These are phyloP conservation scores for Lophius americanus DNA, from an alignment of 2,797 vertebrate species.

Conservation along the genomic window DNA sequence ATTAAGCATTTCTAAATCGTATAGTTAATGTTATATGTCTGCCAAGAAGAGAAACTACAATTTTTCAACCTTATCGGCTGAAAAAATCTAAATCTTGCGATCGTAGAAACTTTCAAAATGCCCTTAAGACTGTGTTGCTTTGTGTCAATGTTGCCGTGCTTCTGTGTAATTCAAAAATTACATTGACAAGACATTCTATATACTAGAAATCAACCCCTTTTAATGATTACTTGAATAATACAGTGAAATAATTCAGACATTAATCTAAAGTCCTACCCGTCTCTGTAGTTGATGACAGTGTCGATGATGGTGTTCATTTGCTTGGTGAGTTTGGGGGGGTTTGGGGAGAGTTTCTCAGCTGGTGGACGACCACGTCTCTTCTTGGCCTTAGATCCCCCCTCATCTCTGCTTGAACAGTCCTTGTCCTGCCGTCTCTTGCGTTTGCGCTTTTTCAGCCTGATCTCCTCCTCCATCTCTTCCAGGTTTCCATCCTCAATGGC, in stretches of 20 bases:
- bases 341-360: conserved; percentile 94
- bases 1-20: too few relatives aligned
- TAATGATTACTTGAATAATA: neutral
- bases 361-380: conserved; percentile 95
- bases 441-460: conserved; percentile 95
- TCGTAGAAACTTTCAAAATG: neutral
- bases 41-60: too few relatives aligned
- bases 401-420: conserved; percentile 87
- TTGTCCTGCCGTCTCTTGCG: conserved; percentile 93
- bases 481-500: conserved; percentile 98
- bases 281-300: conserved; percentile 98
- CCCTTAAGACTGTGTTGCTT: neutral
- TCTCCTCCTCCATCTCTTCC: conserved; percentile 99
- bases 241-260: neutral
- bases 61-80: too few relatives aligned
- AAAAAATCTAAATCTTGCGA: too few relatives aligned
- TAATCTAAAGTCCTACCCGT: conserved; percentile 81
- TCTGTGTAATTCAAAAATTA: neutral
- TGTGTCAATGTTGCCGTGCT: neutral
- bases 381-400: conserved; percentile 88
- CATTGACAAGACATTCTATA: neutral
- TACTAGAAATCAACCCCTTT: too few relatives aligned
- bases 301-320: conserved; percentile 97
- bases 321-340: conserved; percentile 94
- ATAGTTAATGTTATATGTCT: too few relatives aligned